phyloP scores from a whole-genome alignment of 2,797 vertebrate genomes.

The Phrynocephalus guinanensis region DNA sequence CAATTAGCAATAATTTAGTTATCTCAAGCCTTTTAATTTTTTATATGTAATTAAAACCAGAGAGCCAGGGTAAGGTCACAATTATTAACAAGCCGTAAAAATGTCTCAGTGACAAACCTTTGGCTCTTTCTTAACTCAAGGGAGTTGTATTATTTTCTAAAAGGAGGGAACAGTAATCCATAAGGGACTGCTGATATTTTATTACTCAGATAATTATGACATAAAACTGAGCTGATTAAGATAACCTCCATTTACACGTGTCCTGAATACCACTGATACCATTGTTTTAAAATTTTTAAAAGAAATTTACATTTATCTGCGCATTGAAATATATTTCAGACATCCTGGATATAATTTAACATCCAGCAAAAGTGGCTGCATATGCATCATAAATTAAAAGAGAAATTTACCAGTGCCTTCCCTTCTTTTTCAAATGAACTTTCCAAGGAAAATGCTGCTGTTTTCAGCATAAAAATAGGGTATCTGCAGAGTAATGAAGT shows the following conservation, averaged over 20 bases:
- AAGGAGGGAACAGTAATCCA: constrained; percentile 23
- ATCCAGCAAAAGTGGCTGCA: background rate
- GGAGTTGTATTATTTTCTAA: constrained; percentile 28
- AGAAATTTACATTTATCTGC: background rate
- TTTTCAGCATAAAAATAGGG: background rate
- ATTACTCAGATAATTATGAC: constrained; percentile 24
- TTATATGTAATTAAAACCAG: background rate
- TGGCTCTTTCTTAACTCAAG: constrained; percentile 20
- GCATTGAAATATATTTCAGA: background rate
- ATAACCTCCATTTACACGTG: background rate
- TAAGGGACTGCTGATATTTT: constrained; percentile 9
- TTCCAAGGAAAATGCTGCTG: background rate
- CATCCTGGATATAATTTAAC: background rate
- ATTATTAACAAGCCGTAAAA: constrained; percentile 8
- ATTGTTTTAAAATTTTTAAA: background rate
- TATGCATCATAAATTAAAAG: constrained; percentile 30
- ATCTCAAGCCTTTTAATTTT: constrained; percentile 40
- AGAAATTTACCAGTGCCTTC: background rate
- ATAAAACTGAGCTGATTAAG: constrained; percentile 8
- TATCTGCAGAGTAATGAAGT: background rate
- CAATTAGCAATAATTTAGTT: constrained; percentile 24
- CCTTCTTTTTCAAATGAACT: background rate
- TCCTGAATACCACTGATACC: constrained; percentile 12
- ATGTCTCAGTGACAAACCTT: background rate
- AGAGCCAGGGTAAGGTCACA: background rate